Evolutionary conservation across 1,140 invertebrate genomes (phyloP).

Genomic region (Zaprionus lachaisei): DNA sequence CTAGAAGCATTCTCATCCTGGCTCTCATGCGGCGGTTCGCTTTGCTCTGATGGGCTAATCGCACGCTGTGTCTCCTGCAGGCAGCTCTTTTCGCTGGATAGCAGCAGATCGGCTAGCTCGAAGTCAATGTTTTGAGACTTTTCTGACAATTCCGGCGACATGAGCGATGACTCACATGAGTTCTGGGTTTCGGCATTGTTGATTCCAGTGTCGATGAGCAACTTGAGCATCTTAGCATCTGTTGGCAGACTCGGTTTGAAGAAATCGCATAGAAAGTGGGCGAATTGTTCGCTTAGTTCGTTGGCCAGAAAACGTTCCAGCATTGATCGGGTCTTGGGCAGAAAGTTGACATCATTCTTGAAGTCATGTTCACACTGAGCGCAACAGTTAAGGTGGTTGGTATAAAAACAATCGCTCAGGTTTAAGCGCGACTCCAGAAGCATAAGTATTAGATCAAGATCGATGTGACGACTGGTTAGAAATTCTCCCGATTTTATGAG

Average conservation of each 20-base stretch:
- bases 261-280: constrained; percentile 81
- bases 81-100: constrained; percentile 82
- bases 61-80: constrained; percentile 78
- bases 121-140: constrained; percentile 84
- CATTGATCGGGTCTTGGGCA: constrained; percentile 75
- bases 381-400: constrained; percentile 82
- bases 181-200: constrained; percentile 82
- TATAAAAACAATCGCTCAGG: constrained; percentile 82
- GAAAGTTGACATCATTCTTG: constrained; percentile 76
- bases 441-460: constrained; percentile 81
- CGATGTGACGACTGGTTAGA: constrained; percentile 72
- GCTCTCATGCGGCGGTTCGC: constrained; percentile 76
- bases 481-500: constrained; percentile 79
- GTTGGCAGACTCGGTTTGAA: constrained; percentile 86
- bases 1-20: constrained; percentile 81
- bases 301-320: constrained; percentile 76
- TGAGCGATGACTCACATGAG: constrained; percentile 81
- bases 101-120: constrained; percentile 78
- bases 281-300: constrained; percentile 76
- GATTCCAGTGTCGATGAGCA: constrained; percentile 88
- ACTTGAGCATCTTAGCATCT: constrained; percentile 87
- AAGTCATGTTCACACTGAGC: constrained; percentile 80
- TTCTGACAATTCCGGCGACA: constrained; percentile 82
- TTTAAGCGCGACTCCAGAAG: constrained; percentile 81
- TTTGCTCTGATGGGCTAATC: constrained; percentile 79